A percentile compares a stretch with the other conserved stretches of the same genome.
phyloP scores from a whole-genome alignment of 2,797 vertebrate species.

The Hydrocynus forskahlii region DNA sequence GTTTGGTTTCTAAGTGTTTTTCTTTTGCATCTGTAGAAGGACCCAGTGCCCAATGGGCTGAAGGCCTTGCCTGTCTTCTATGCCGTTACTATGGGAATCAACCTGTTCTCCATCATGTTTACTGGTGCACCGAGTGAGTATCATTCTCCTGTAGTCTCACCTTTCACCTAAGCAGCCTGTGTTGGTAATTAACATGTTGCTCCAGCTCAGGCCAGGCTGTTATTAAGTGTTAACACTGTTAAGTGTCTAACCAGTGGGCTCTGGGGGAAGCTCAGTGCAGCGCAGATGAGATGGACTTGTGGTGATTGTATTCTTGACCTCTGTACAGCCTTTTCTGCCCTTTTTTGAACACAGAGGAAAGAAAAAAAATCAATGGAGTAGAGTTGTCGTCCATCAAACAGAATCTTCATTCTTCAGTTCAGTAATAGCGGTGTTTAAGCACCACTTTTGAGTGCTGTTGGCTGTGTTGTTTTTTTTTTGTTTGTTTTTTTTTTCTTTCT shows the following conservation, averaged over 20 bases:
- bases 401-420: conserved; percentile 49
- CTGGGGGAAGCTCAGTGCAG: conserved; percentile 50
- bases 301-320: conserved; percentile 72
- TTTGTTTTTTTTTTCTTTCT: conserved; percentile 58
- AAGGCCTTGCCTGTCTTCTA: conserved; percentile 94
- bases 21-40: conserved; percentile 75
- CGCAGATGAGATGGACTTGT: conserved; percentile 65
- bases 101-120: conserved; percentile 96
- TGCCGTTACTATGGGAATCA: conserved; percentile 91
- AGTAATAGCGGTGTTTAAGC: conserved; percentile 43
- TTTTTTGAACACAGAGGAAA: conserved; percentile 70
- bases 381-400: conserved; percentile 47
- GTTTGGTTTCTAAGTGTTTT: conserved; percentile 38
- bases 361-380: conserved; percentile 66
- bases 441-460: conserved; percentile 29
- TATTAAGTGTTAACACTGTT: conserved; percentile 61
- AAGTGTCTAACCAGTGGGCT: conserved; percentile 70
- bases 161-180: conserved; percentile 48
- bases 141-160: conserved; percentile 10
- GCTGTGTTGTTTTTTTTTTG: conserved; percentile 50
- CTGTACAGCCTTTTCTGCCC: conserved; percentile 65
- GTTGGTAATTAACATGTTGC: conserved; percentile 70
- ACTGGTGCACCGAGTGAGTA: conserved; percentile 93
- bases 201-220: conserved; percentile 70
- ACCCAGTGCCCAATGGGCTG: conserved; percentile 94